These are phyloP conservation scores for Babylonia areolata DNA, from an alignment of 1,140 invertebrate species.

Conservation along the genomic window DNA sequence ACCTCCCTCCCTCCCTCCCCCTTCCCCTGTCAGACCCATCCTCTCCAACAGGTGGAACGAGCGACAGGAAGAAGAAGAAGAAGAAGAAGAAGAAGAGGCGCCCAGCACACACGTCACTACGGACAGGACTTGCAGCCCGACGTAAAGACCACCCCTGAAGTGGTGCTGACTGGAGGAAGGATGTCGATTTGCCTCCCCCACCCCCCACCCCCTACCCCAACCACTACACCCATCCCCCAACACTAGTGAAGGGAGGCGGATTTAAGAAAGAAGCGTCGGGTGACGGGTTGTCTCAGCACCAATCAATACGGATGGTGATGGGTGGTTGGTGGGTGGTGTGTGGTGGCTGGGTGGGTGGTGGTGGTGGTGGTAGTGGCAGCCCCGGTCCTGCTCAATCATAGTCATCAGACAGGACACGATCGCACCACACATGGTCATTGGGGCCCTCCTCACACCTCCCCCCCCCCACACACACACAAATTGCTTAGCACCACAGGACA, in stretches of 20 bases:
- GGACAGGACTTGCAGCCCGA: neutral
- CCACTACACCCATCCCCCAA: neutral
- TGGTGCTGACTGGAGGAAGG: no score
- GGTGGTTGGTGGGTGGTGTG: neutral
- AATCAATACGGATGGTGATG: neutral
- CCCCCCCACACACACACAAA: no score
- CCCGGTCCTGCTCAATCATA: no score
- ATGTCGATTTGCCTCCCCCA: no score
- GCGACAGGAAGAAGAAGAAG: neutral
- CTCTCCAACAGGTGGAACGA: neutral
- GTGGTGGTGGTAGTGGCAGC: no score
- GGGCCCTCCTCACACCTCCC: no score
- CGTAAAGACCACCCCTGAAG: no score
- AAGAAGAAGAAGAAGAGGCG: neutral
- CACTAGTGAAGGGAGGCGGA: neutral
- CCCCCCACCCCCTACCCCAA: no score
- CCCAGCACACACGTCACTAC: neutral
- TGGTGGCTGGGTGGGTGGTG: no score
- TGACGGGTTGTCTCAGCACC: neutral
- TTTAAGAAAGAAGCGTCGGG: neutral
- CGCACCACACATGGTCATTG: no score
- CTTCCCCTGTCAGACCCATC: neutral
- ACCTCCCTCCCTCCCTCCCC: no score
- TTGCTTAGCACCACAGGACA: neutral
- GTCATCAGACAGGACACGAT: neutral